A percentile compares a stretch with the other conserved stretches of the same genome.
Conservation (phyloP, 1,140 invertebrate genomes). For the Steinernema khuongi region DNA sequence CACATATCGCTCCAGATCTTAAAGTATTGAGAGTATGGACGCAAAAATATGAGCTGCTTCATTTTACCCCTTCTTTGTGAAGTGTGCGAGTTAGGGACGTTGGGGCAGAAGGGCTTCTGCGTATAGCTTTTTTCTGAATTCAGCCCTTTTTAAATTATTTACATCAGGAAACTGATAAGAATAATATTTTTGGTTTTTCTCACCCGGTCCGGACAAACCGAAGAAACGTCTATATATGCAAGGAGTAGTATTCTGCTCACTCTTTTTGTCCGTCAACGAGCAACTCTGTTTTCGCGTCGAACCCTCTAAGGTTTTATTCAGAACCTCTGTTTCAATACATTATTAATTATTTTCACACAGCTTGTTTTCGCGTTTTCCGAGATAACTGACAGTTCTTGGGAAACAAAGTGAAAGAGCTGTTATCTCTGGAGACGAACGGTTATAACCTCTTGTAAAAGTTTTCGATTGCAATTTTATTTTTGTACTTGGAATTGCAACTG, state of each 20-base stretch:
- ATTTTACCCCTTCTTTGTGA: background rate
- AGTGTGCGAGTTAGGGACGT: too few species aligned
- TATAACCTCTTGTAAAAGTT: too few species aligned
- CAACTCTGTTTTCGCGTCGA: conserved; percentile 25
- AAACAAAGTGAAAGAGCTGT: background rate
- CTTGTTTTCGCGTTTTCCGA: background rate
- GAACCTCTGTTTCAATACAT: too few species aligned
- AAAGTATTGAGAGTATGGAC: background rate
- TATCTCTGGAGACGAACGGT: too few species aligned
- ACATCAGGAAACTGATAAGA: background rate
- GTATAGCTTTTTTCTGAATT: background rate
- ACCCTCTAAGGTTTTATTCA: too few species aligned
- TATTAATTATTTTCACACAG: too few species aligned
- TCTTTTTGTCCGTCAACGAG: conserved; percentile 21
- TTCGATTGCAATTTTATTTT: too few species aligned
- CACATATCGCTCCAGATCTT: conserved; percentile 5
- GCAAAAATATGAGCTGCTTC: background rate
- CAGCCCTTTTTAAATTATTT: background rate
- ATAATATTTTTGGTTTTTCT: too few species aligned
- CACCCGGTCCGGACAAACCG: too few species aligned
- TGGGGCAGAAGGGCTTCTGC: conserved; percentile 13
- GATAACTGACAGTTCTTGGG: background rate
- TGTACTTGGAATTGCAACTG: too few species aligned
- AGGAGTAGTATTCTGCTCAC: too few species aligned
- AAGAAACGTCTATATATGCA: too few species aligned